Evolutionary conservation across 2,797 vertebrate species (phyloP).

Genomic region (Pitangus sulphuratus): DNA sequence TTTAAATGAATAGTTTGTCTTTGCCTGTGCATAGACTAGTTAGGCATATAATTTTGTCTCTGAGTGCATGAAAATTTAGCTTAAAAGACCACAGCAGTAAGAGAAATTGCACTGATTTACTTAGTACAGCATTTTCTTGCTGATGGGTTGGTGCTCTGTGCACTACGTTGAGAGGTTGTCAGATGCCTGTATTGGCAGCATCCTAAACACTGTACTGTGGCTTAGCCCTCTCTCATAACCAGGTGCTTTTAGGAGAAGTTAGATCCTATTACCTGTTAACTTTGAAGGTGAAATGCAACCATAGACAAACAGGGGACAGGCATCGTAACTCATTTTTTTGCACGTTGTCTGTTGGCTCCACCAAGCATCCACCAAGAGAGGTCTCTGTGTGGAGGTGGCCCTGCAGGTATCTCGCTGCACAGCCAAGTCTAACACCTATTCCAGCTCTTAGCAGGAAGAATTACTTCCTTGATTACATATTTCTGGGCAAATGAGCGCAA

Average conservation of each 20-base stretch:
- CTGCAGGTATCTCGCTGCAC: background rate
- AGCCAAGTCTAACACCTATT: background rate
- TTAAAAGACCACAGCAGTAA: background rate
- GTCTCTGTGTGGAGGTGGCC: background rate
- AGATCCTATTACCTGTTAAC: background rate
- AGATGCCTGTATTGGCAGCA: background rate
- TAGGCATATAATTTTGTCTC: background rate
- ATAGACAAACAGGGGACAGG: background rate
- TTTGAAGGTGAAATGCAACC: background rate
- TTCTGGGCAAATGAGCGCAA: background rate
- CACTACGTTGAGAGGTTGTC: background rate
- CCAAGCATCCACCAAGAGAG: background rate
- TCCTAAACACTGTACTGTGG: background rate
- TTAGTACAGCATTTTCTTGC: background rate
- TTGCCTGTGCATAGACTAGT: background rate
- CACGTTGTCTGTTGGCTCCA: background rate
- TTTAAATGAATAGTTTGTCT: background rate
- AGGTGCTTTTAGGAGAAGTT: background rate
- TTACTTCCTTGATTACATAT: background rate
- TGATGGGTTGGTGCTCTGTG: background rate
- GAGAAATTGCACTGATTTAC: background rate
- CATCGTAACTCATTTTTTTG: accelerated
- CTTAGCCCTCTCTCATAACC: accelerated
- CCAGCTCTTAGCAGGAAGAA: background rate
- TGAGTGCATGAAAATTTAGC: background rate